Percentiles rank a stretch among this genome's conserved stretches.
Conservation (phyloP, 2,888 invertebrate species). For the Dromius quadrimaculatus region DNA sequence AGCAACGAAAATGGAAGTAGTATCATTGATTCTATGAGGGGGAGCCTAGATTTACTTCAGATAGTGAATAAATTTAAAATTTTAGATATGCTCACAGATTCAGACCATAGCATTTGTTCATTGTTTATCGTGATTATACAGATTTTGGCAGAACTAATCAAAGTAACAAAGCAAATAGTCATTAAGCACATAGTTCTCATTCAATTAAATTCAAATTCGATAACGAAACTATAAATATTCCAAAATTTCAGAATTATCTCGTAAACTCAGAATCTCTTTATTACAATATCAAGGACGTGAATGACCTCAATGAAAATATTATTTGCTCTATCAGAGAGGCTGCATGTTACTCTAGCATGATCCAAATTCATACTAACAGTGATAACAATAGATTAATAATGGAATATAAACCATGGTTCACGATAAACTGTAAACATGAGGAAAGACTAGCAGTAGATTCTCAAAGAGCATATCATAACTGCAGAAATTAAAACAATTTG, state of each 20-base stretch:
- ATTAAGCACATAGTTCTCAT: neutral
- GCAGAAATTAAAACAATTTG: neutral
- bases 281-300: neutral
- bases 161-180: neutral
- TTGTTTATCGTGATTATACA: neutral
- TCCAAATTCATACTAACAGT: neutral
- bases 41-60: neutral
- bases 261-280: neutral
- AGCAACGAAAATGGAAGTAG: neutral
- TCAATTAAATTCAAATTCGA: neutral
- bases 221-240: neutral
- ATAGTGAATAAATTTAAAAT: neutral
- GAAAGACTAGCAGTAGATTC: neutral
- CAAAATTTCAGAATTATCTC: neutral
- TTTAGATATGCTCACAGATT: constrained; percentile 1
- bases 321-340: neutral
- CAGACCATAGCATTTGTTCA: neutral
- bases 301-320: neutral
- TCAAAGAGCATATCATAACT: constrained; percentile 1
- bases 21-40: neutral
- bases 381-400: neutral
- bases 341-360: neutral
- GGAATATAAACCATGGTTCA: constrained; percentile 7
- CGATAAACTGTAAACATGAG: constrained; percentile 5
- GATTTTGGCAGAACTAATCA: neutral